Percentiles rank a stretch among this genome's conserved stretches.
These are phyloP conservation scores for Ammodramus savannarum DNA, from an alignment of 2,113 vertebrate genomes.

Conservation along the genomic window DNA sequence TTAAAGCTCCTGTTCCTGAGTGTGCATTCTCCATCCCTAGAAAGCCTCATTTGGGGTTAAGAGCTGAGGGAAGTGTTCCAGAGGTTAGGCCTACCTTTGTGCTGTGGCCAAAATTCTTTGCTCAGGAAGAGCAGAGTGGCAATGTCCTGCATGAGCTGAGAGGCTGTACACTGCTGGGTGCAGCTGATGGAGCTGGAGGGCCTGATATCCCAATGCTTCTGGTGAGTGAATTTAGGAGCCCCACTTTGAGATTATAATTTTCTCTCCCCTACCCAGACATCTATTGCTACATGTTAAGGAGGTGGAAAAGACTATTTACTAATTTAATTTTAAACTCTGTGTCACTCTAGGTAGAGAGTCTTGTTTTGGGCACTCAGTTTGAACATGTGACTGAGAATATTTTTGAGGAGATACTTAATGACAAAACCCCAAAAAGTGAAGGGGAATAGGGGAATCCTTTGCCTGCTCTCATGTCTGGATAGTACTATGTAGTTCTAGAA, in stretches of 20 bases:
- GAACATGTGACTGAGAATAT: background rate
- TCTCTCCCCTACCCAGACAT: background rate
- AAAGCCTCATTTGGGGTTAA: background rate
- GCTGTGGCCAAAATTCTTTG: background rate
- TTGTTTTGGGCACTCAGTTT: background rate
- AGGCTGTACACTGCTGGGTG: background rate
- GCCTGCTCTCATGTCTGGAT: background rate
- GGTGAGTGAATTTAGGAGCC: background rate
- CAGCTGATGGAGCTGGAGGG: background rate
- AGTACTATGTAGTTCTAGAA: background rate
- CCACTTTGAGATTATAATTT: background rate
- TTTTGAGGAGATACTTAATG: background rate
- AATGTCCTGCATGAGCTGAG: background rate
- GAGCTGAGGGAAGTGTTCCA: background rate
- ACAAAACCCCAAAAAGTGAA: background rate
- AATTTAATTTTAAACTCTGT: background rate
- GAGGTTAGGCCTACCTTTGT: background rate
- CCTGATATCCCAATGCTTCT: background rate
- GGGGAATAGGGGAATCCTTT: background rate
- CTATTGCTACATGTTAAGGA: background rate
- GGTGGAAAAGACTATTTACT: background rate
- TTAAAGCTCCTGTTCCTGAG: background rate
- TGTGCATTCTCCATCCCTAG: fast-evolving
- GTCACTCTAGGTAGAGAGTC: background rate
- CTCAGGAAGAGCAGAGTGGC: background rate